Percentiles rank a stretch among this genome's conserved stretches.
Evolutionary conservation across 1,140 invertebrate species (phyloP).

Genomic region (Panulirus ornatus): DNA sequence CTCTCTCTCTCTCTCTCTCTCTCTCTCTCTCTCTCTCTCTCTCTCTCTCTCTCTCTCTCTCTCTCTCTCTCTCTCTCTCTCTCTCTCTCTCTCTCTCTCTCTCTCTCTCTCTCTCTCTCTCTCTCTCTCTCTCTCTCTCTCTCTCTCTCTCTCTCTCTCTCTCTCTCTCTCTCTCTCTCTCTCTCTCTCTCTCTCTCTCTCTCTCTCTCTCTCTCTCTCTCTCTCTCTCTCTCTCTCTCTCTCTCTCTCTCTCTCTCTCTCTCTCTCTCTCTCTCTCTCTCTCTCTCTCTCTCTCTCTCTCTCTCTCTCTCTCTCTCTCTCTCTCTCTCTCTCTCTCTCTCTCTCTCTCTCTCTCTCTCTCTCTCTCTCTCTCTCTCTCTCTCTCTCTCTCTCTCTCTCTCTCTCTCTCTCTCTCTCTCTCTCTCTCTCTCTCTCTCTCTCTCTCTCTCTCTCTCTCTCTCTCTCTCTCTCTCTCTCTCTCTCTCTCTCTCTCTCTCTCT

Average conservation of each 20-base stretch:
- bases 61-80: neutral
- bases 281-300: neutral
- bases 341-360: neutral
- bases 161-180: neutral
- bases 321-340: neutral
- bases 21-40: conserved; percentile 13
- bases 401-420: no score
- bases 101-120: neutral
- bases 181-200: neutral
- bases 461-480: no score
- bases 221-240: neutral
- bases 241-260: neutral
- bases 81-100: neutral
- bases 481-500: no score
- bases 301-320: neutral
- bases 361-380: no score
- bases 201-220: conserved; percentile 14
- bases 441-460: neutral
- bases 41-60: neutral
- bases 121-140: neutral
- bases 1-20: neutral
- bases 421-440: no score
- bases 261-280: neutral
- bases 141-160: neutral
- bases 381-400: no score